Percentiles rank a stretch among this genome's conserved stretches.
Evolutionary conservation across 2,797 vertebrate species (phyloP).

Genomic region (Pelochelys cantorii): DNA sequence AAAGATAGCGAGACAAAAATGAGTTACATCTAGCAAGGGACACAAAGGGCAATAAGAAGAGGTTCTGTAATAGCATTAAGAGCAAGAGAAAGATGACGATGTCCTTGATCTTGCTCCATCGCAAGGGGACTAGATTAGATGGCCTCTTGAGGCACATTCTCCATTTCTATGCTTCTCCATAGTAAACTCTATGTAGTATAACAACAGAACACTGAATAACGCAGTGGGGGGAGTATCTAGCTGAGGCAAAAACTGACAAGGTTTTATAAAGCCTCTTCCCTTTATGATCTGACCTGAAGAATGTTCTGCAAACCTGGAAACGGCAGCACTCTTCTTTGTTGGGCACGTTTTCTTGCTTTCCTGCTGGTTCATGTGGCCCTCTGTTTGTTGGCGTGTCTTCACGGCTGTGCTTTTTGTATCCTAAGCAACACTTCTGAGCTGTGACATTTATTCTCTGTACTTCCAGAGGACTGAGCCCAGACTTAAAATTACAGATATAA

Average conservation of each 20-base stretch:
- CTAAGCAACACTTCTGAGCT: neutral
- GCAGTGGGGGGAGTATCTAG: neutral
- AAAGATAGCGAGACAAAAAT: too few species aligned
- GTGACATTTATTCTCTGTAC: neutral
- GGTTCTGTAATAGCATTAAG: too few species aligned
- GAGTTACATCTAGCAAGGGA: too few species aligned
- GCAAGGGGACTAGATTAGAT: neutral
- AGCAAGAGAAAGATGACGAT: neutral
- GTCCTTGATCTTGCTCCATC: neutral
- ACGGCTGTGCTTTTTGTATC: neutral
- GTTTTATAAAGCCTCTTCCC: neutral
- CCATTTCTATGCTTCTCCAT: neutral
- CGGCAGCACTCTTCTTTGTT: rapidly evolving
- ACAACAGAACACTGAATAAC: neutral
- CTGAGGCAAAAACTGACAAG: neutral
- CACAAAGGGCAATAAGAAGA: too few species aligned
- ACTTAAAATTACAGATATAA: neutral
- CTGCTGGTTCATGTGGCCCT: rapidly evolving
- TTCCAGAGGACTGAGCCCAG: neutral
- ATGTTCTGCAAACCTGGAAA: neutral
- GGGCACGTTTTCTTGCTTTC: neutral
- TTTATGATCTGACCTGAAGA: neutral
- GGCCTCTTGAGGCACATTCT: too few species aligned
- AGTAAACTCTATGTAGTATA: neutral
- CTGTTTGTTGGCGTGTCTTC: neutral